These are phyloP conservation scores for Pilophorus perplexus DNA, from an alignment of 2,888 invertebrate genomes.

Conservation along the genomic window DNA sequence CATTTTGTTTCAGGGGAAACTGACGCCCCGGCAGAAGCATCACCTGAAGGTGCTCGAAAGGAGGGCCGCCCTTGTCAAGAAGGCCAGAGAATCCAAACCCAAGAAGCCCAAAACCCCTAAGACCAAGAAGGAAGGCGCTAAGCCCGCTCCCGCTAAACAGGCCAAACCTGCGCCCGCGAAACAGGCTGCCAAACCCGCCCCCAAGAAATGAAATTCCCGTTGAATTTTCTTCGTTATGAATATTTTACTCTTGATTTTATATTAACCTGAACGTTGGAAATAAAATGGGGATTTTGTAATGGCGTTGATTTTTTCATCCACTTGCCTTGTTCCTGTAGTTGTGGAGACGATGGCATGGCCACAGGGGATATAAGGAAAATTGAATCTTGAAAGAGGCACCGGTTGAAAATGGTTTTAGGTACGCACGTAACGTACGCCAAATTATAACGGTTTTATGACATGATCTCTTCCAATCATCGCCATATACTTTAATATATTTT, in stretches of 20 bases:
- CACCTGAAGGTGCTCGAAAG: slow-evolving; percentile 57
- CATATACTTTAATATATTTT: too few species aligned
- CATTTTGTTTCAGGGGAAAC: slow-evolving; percentile 52
- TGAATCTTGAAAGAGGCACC: too few species aligned
- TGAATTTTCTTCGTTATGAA: neutral
- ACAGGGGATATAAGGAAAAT: too few species aligned
- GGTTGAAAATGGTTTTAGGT: too few species aligned
- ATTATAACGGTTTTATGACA: too few species aligned
- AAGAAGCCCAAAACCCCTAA: slow-evolving; percentile 52
- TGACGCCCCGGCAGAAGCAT: slow-evolving; percentile 56
- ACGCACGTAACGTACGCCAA: too few species aligned
- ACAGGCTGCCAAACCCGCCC: neutral
- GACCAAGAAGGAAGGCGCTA: neutral
- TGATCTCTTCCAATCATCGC: too few species aligned
- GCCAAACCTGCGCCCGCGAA: slow-evolving; percentile 10
- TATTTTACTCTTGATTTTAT: slow-evolving; percentile 16
- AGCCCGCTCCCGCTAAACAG: neutral
- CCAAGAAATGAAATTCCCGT: slow-evolving; percentile 20
- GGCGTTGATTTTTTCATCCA: too few species aligned
- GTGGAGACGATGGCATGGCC: too few species aligned
- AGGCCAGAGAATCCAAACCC: slow-evolving; percentile 58
- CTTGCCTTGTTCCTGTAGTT: too few species aligned
- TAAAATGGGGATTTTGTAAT: slow-evolving; percentile 14
- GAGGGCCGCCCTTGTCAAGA: slow-evolving; percentile 57
- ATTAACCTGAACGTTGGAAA: slow-evolving; percentile 11